phyloP scores from a whole-genome alignment of 1,140 invertebrate genomes.

The Episyrphus balteatus region DNA sequence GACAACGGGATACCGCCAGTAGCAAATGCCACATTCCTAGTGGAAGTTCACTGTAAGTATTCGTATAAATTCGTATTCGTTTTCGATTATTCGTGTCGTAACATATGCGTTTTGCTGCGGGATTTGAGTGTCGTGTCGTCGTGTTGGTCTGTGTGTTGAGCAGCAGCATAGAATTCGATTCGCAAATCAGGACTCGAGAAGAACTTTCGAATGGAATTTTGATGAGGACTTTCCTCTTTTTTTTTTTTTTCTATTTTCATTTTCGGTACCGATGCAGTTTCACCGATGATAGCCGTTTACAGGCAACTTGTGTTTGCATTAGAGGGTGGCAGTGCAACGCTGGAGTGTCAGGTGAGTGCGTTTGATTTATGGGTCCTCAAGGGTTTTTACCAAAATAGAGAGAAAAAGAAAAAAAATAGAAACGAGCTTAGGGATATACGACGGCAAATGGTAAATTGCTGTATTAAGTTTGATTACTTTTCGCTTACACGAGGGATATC shows the following conservation, averaged over 20 bases:
- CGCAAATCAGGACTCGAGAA: not conserved
- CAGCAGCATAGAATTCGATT: no score
- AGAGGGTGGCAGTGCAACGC: slow-evolving; percentile 53
- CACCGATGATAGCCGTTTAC: slow-evolving; percentile 67
- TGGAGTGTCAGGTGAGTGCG: slow-evolving; percentile 63
- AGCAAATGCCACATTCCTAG: slow-evolving; percentile 63
- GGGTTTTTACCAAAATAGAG: not conserved
- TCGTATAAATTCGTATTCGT: not conserved
- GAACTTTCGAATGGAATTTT: not conserved
- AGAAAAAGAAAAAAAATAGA: no score
- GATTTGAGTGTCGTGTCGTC: no score
- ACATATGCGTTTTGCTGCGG: no score
- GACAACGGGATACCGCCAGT: slow-evolving; percentile 79
- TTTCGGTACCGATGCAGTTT: slow-evolving; percentile 44
- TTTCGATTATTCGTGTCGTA: no score
- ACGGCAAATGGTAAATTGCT: no score
- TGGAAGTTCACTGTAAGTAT: slow-evolving; percentile 82
- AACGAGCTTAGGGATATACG: no score
- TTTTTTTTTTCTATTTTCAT: slow-evolving; percentile 30
- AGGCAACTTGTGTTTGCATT: slow-evolving; percentile 60
- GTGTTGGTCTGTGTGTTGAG: no score
- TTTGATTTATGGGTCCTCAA: not conserved
- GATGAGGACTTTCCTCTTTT: not conserved
- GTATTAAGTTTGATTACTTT: no score
- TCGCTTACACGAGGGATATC: no score